Conservation (phyloP, 2,888 invertebrate genomes). For the Lepidocyrtinus sp. region DNA sequence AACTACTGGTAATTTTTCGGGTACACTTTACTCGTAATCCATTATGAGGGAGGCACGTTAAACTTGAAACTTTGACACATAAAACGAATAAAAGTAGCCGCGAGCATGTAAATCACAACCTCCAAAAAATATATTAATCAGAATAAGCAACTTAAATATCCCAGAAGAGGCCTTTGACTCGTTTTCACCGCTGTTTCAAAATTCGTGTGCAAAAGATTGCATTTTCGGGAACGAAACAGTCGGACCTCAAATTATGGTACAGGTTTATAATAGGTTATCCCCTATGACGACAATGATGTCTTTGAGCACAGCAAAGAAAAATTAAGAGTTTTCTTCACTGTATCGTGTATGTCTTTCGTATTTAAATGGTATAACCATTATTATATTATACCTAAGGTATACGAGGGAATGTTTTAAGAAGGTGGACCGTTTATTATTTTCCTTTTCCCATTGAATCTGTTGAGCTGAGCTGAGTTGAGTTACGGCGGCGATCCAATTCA, state of each 20-base stretch:
- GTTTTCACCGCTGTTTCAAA: slow-evolving; percentile 61
- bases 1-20: background rate
- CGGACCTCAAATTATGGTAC: slow-evolving; percentile 47
- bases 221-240: slow-evolving; percentile 25
- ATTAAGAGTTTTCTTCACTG: slow-evolving; percentile 37
- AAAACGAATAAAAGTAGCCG: no score
- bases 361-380: background rate
- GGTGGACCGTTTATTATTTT: background rate
- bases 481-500: background rate
- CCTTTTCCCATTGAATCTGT: no score
- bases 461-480: background rate
- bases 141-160: slow-evolving; percentile 43
- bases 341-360: background rate
- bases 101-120: no score
- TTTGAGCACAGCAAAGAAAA: slow-evolving; percentile 53
- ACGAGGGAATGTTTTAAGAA: background rate
- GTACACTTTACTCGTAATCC: background rate
- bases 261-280: slow-evolving; percentile 51
- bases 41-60: background rate
- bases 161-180: slow-evolving; percentile 60
- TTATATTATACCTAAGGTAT: background rate
- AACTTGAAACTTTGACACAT: background rate
- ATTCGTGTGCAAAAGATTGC: slow-evolving; percentile 26
- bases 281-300: slow-evolving; percentile 48
- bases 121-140: background rate